Conservation (phyloP, 2,113 vertebrate genomes). For the Ivindomyrus marchei region DNA sequence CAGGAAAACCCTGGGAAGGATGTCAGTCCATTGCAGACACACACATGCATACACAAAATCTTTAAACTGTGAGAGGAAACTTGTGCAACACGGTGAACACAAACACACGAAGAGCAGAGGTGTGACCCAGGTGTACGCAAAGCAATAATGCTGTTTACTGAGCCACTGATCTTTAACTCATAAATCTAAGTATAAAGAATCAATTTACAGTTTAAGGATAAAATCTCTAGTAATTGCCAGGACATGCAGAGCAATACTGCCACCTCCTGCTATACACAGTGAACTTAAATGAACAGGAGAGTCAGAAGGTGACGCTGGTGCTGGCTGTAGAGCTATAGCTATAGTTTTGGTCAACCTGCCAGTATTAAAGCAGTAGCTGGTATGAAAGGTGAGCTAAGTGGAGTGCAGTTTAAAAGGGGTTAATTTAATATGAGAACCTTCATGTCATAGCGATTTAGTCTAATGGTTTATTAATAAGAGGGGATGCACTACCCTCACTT, state of each 20-base stretch:
- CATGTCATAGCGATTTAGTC: neutral
- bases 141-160: neutral
- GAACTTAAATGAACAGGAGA: neutral
- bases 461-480: neutral
- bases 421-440: neutral
- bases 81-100: neutral
- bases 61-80: neutral
- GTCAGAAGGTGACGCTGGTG: neutral
- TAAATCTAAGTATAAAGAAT: neutral
- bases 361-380: neutral
- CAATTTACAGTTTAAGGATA: neutral
- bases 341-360: neutral
- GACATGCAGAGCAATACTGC: constrained; percentile 1
- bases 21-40: neutral
- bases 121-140: neutral
- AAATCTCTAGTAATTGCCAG: neutral
- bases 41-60: neutral
- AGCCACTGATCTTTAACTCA: neutral
- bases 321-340: neutral
- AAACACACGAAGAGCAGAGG: neutral
- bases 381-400: neutral
- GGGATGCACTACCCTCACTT: neutral
- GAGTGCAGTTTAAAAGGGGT: neutral
- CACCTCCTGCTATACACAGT: neutral
- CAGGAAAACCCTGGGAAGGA: neutral